Evolutionary conservation across 2,888 invertebrate genomes (phyloP).

Genomic region (Linnaemya tessellans): DNA sequence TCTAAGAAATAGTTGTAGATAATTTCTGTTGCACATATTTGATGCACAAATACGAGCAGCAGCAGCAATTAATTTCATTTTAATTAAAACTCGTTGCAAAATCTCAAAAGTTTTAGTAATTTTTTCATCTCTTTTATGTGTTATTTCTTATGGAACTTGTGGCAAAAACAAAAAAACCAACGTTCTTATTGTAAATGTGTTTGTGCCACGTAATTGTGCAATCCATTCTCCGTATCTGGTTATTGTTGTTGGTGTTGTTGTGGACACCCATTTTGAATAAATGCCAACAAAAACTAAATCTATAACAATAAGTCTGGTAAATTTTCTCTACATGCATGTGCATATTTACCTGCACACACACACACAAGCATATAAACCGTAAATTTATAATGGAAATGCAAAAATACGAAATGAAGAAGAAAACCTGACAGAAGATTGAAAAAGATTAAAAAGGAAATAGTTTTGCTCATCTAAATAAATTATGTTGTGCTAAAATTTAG

Average conservation of each 20-base stretch:
- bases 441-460: background rate
- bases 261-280: conserved; percentile 59
- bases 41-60: background rate
- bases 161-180: conserved; percentile 61
- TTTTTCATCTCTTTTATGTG: background rate
- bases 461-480: background rate
- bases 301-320: conserved; percentile 39
- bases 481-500: background rate
- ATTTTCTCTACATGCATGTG: background rate
- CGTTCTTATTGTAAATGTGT: background rate
- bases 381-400: background rate
- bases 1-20: too few species aligned
- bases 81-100: background rate
- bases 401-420: background rate
- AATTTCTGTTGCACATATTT: background rate
- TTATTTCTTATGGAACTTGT: conserved; percentile 24
- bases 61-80: background rate
- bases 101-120: conserved; percentile 21
- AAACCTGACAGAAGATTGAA: background rate
- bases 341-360: too few species aligned
- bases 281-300: conserved; percentile 54
- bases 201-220: background rate
- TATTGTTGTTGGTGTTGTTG: conserved; percentile 32
- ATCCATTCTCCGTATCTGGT: conserved; percentile 29
- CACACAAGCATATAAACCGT: too few species aligned